phyloP scores from a whole-genome alignment of 1,140 invertebrate species.

The Drosophila murphyi region DNA sequence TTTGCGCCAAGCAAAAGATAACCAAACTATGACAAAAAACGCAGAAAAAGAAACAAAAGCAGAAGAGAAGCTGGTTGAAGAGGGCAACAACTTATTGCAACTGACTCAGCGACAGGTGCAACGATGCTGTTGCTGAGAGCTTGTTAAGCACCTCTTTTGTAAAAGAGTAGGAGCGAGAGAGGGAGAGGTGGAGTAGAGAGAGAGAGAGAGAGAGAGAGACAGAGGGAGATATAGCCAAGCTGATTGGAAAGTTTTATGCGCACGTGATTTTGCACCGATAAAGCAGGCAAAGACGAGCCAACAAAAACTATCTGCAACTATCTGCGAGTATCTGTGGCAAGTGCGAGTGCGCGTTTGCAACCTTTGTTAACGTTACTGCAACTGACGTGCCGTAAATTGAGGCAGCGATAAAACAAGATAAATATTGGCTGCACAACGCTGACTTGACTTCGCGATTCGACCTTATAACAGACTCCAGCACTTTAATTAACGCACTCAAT shows the following conservation, averaged over 20 bases:
- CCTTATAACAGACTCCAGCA: background rate
- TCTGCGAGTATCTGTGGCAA: conserved; percentile 15
- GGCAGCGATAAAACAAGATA: conserved; percentile 1
- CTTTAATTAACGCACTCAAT: conserved; percentile 17
- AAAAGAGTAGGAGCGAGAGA: conserved; percentile 8
- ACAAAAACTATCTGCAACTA: conserved; percentile 26
- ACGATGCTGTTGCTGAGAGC: conserved; percentile 50
- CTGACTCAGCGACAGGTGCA: conserved; percentile 28
- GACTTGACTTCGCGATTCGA: background rate
- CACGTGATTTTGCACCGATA: conserved; percentile 75
- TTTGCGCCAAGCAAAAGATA: conserved; percentile 54
- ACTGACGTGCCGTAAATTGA: conserved; percentile 65
- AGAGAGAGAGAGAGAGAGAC: too few species aligned
- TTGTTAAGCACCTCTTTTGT: conserved; percentile 81
- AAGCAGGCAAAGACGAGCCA: conserved; percentile 29
- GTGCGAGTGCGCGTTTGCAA: conserved; percentile 26
- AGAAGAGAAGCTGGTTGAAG: conserved; percentile 40
- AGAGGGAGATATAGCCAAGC: conserved; percentile 21
- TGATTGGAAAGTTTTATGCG: conserved; percentile 82
- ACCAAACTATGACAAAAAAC: conserved; percentile 39
- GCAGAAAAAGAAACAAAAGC: background rate
- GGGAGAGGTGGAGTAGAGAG: background rate
- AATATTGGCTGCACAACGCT: background rate
- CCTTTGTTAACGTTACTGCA: conserved; percentile 5
- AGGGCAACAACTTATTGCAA: conserved; percentile 72